phyloP scores from a whole-genome alignment of 2,888 invertebrate genomes.

The Caenorhabditis uteleia region DNA sequence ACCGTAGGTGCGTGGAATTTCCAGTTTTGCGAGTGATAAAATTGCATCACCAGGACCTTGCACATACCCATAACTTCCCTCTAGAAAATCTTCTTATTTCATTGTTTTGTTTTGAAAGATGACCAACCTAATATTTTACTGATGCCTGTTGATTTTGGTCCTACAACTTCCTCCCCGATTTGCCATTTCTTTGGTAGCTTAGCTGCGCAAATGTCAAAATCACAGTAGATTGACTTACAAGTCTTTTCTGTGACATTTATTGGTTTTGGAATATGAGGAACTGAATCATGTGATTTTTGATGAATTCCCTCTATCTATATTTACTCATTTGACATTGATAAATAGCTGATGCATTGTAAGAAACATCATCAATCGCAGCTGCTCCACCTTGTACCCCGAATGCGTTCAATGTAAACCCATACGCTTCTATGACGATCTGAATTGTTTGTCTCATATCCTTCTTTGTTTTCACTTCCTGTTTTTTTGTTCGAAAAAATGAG shows the following conservation, averaged over 20 bases:
- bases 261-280: constrained; percentile 49
- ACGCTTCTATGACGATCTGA: constrained; percentile 63
- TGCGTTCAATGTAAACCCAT: constrained; percentile 54
- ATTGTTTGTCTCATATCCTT: constrained; percentile 3
- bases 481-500: too few species aligned
- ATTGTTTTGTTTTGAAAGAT: neutral
- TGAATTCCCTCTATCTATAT: constrained; percentile 1
- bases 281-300: constrained; percentile 24
- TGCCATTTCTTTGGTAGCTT: constrained; percentile 34
- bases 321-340: constrained; percentile 47
- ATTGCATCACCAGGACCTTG: constrained; percentile 48
- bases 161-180: constrained; percentile 23
- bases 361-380: constrained; percentile 60
- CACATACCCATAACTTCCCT: constrained; percentile 51
- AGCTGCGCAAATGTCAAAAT: constrained; percentile 51
- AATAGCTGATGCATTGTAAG: constrained; percentile 50
- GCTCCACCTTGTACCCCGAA: constrained; percentile 62
- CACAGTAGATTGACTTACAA: constrained; percentile 48
- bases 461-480: neutral
- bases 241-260: constrained; percentile 34
- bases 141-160: constrained; percentile 35
- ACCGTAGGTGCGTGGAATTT: constrained; percentile 42
- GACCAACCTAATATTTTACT: constrained; percentile 27
- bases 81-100: constrained; percentile 16
- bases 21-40: constrained; percentile 40